These are phyloP conservation scores for Palythoa caribaeorum DNA, from an alignment of 92 coral and sea anemone genomes.

Conservation along the genomic window DNA sequence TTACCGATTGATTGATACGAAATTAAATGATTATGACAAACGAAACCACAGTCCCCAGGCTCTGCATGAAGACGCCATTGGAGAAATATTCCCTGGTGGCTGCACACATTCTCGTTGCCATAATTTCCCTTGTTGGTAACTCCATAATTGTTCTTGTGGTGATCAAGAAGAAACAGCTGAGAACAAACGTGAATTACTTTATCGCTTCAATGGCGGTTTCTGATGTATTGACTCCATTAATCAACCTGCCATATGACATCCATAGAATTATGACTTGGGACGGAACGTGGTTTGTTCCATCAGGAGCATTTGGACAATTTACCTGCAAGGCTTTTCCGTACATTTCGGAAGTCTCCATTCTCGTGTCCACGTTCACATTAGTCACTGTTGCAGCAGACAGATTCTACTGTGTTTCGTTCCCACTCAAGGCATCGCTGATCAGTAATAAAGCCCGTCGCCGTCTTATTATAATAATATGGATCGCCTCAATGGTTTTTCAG, in stretches of 20 bases:
- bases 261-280: background rate
- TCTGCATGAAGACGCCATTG: background rate
- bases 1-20: no score
- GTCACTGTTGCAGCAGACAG: background rate
- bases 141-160: background rate
- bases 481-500: background rate
- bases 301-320: background rate
- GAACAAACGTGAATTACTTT: slow-evolving; percentile 16
- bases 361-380: background rate
- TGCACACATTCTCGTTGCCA: background rate
- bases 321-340: background rate
- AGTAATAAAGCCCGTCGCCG: background rate
- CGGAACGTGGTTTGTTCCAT: background rate
- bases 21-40: background rate
- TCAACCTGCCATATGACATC: background rate
- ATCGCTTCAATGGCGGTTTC: slow-evolving; percentile 22
- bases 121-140: background rate
- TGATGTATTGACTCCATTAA: background rate
- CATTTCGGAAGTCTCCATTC: background rate
- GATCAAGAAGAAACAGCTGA: background rate
- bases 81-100: background rate
- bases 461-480: background rate
- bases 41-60: background rate
- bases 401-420: slow-evolving; percentile 15
- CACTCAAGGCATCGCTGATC: slow-evolving; percentile 2